phyloP scores from a whole-genome alignment of 1,140 invertebrate species.

The Scaptomyza graminum region DNA sequence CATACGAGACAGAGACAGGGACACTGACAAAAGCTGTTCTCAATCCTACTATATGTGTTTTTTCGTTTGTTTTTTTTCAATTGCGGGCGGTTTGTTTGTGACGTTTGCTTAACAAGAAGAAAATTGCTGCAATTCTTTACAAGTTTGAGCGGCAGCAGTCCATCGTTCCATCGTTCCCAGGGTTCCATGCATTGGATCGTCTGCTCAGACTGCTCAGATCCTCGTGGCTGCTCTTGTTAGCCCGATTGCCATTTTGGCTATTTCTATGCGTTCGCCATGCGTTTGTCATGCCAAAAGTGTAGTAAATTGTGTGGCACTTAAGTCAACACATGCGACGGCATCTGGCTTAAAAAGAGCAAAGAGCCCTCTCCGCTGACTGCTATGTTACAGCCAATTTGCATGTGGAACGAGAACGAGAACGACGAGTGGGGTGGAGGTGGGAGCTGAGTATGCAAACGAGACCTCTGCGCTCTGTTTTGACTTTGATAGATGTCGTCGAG shows the following conservation, averaged over 20 bases:
- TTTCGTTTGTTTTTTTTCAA: conserved; percentile 31
- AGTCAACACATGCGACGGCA: conserved; percentile 69
- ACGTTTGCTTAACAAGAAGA: conserved; percentile 83
- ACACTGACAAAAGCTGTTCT: conserved; percentile 42
- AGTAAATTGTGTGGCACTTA: conserved; percentile 83
- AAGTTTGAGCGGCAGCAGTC: conserved; percentile 58
- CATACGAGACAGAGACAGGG: conserved; percentile 18
- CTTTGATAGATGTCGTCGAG: conserved; percentile 71
- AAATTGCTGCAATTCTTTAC: conserved; percentile 83
- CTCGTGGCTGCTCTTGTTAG: conserved; percentile 41
- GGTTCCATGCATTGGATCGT: conserved; percentile 1
- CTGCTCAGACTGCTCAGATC: background rate
- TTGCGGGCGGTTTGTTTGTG: conserved; percentile 82
- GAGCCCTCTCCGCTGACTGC: conserved; percentile 4
- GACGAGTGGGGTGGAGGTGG: background rate
- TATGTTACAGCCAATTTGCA: conserved; percentile 46
- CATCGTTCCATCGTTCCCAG: conserved; percentile 38
- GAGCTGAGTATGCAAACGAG: conserved; percentile 27
- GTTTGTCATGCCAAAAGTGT: conserved; percentile 82
- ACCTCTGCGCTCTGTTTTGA: conserved; percentile 71
- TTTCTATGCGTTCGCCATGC: conserved; percentile 74
- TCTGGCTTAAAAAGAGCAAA: background rate
- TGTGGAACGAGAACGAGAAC: background rate
- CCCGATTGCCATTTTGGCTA: conserved; percentile 31
- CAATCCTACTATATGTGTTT: conserved; percentile 2